Conservation (phyloP, 2,888 invertebrate species). For the Hirtodrosophila duncani region DNA sequence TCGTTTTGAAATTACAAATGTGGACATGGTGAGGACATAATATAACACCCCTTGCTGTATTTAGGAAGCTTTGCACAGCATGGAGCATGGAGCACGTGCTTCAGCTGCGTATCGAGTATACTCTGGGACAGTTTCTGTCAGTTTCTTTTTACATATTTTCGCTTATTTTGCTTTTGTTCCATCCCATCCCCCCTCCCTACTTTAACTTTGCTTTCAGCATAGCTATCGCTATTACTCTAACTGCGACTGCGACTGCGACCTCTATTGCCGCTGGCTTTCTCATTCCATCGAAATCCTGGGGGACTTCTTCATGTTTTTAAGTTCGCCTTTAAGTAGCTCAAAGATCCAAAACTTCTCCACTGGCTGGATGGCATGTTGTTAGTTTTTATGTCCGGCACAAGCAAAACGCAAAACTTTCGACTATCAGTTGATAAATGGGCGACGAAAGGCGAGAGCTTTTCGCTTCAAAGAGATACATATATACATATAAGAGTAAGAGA, state of each 20-base stretch:
- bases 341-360: conserved; percentile 18
- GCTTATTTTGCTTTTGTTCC: background rate
- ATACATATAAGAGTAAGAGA: no score
- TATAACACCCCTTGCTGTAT: no score
- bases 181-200: conserved; percentile 3
- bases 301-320: conserved; percentile 70
- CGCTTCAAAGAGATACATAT: conserved; percentile 64
- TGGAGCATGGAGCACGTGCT: no score
- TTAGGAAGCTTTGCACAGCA: no score
- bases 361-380: conserved; percentile 50
- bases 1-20: no score
- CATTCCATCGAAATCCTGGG: conserved; percentile 30
- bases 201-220: conserved; percentile 33
- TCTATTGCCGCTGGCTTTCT: background rate
- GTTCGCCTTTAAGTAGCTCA: conserved; percentile 68
- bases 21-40: no score
- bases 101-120: no score
- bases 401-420: conserved; percentile 64
- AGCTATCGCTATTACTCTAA: no score
- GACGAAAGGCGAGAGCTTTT: no score
- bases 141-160: no score
- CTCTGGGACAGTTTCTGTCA: no score
- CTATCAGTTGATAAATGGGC: conserved; percentile 67
- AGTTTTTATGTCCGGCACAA: conserved; percentile 69
- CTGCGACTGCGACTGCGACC: no score